These are phyloP conservation scores for Diaperis boleti DNA, from an alignment of 2,888 invertebrate genomes.

Conservation along the genomic window DNA sequence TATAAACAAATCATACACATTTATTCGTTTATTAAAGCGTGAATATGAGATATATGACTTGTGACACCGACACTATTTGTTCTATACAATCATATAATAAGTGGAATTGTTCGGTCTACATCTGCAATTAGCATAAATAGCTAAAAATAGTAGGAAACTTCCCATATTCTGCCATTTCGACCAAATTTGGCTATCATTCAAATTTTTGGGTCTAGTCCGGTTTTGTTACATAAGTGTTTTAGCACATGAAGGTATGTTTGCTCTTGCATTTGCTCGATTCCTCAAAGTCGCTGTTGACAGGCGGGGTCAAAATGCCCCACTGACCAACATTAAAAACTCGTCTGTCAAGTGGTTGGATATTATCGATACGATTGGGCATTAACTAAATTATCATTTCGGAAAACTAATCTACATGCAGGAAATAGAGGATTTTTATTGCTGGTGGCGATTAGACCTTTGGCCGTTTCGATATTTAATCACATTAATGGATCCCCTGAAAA, in stretches of 20 bases:
- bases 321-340: conserved; percentile 55
- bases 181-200: background rate
- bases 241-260: conserved; percentile 12
- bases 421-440: background rate
- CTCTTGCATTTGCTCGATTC: conserved; percentile 19
- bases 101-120: conserved; percentile 8
- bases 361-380: conserved; percentile 15
- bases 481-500: no score
- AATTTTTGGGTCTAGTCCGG: background rate
- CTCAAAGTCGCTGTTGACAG: conserved; percentile 24
- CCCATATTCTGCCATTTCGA: background rate
- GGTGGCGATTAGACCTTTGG: background rate
- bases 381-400: background rate
- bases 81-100: conserved; percentile 28
- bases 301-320: conserved; percentile 52
- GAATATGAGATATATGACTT: conserved; percentile 49
- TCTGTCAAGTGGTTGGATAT: conserved; percentile 41
- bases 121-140: conserved; percentile 8
- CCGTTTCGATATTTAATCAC: no score
- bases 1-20: conserved; percentile 63
- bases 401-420: background rate
- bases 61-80: conserved; percentile 39
- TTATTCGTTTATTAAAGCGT: conserved; percentile 63
- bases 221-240: conserved; percentile 25
- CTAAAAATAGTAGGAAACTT: background rate